A percentile compares a stretch with the other conserved stretches of the same genome.
These are phyloP conservation scores for Amblyjoppa fuscipennis DNA, from an alignment of 2,888 invertebrate species.

Conservation along the genomic window DNA sequence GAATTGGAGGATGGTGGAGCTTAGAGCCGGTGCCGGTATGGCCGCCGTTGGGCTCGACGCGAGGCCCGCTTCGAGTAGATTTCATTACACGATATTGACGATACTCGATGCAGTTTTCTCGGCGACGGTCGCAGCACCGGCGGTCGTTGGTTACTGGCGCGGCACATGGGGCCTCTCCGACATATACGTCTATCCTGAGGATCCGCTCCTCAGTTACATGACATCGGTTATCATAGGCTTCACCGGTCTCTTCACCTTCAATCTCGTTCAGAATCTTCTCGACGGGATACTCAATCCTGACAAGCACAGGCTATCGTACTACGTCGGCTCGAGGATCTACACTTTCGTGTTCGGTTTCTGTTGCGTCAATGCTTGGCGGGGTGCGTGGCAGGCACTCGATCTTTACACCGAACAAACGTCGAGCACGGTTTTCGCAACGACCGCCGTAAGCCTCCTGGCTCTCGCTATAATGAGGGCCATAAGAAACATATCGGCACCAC, in stretches of 20 bases:
- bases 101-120: constrained; percentile 91
- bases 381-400: constrained; percentile 93
- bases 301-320: constrained; percentile 89
- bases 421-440: constrained; percentile 88
- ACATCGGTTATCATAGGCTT: constrained; percentile 91
- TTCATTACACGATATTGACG: constrained; percentile 87
- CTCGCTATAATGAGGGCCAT: constrained; percentile 90
- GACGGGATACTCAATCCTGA: constrained; percentile 90
- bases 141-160: constrained; percentile 95
- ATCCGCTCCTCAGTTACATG: constrained; percentile 88
- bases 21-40: constrained; percentile 90
- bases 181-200: constrained; percentile 89
- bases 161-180: constrained; percentile 94
- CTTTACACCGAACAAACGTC: constrained; percentile 88
- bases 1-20: constrained; percentile 82
- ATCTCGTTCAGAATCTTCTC: constrained; percentile 87
- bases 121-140: constrained; percentile 91
- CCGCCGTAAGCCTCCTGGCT: constrained; percentile 89
- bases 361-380: constrained; percentile 96
- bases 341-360: constrained; percentile 92
- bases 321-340: constrained; percentile 90
- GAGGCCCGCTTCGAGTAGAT: constrained; percentile 64
- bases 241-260: constrained; percentile 90
- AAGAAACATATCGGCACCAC: constrained; percentile 93
- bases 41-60: constrained; percentile 83